Conservation (phyloP, 2,113 vertebrate species). For the Anolis carolinensis region DNA sequence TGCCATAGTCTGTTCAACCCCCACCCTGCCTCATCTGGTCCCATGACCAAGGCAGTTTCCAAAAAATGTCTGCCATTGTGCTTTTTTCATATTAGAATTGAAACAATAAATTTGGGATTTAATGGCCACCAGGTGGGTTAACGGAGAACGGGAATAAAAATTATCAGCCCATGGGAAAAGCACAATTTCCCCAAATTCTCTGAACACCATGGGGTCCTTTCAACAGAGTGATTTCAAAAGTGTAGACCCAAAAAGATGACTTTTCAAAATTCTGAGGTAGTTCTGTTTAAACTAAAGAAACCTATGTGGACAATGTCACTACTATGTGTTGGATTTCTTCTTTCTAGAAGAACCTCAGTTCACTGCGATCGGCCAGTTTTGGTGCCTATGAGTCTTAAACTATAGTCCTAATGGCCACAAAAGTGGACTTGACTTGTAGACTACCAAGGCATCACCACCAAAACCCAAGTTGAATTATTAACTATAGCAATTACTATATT, state of each 20-base stretch:
- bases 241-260: too few relatives aligned
- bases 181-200: too few relatives aligned
- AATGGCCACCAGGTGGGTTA: not conserved
- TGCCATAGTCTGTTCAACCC: too few relatives aligned
- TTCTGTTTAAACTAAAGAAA: too few relatives aligned
- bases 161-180: not conserved
- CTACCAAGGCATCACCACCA: not conserved
- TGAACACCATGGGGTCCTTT: too few relatives aligned
- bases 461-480: conserved; percentile 26
- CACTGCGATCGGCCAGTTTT: not conserved
- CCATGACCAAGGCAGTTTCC: too few relatives aligned
- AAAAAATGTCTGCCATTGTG: too few relatives aligned
- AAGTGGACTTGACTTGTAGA: not conserved
- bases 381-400: not conserved
- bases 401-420: not conserved
- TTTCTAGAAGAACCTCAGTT: not conserved
- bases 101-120: not conserved
- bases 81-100: not conserved
- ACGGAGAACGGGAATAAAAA: not conserved
- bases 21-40: not conserved
- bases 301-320: too few relatives aligned
- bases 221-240: too few relatives aligned
- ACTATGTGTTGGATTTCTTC: not conserved
- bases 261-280: too few relatives aligned
- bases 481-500: conserved; percentile 24